Conservation (phyloP, 2,797 vertebrate species). For the Limnodromus scolopaceus region DNA sequence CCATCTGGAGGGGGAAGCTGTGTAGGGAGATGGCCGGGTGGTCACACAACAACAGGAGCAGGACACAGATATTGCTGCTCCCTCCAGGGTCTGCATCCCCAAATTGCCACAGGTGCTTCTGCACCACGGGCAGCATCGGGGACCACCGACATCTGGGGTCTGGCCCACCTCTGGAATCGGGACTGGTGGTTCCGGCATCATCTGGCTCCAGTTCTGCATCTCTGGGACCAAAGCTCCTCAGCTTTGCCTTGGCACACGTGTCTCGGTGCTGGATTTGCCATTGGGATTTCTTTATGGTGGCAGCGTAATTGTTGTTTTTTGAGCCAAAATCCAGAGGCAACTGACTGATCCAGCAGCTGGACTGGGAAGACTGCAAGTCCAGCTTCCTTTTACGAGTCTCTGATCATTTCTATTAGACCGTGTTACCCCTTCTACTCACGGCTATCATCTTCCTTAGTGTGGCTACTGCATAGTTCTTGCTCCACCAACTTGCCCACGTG, state of each 20-base stretch:
- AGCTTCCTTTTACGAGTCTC: background rate
- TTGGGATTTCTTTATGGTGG: background rate
- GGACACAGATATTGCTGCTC: background rate
- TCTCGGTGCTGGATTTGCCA: rapidly evolving
- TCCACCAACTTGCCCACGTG: rapidly evolving
- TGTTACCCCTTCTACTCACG: background rate
- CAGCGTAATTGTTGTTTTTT: background rate
- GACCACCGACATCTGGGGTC: rapidly evolving
- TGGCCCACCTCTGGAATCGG: background rate
- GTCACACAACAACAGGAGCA: rapidly evolving
- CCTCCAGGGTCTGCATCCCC: background rate
- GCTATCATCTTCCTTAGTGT: background rate
- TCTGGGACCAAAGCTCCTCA: no score
- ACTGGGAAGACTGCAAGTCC: background rate
- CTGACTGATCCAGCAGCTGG: background rate
- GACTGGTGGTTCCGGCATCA: background rate
- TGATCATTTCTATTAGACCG: background rate
- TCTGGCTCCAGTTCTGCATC: background rate
- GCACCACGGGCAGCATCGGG: rapidly evolving
- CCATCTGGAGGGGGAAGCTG: background rate
- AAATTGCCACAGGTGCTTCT: rapidly evolving
- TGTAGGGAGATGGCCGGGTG: background rate
- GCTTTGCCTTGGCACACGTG: background rate
- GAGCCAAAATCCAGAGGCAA: background rate
- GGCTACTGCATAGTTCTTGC: background rate